Evolutionary conservation across 2,797 vertebrate genomes (phyloP), one percentile per base, ranked within the genome.

Genomic region (Tarsius wallacei): DNA sequence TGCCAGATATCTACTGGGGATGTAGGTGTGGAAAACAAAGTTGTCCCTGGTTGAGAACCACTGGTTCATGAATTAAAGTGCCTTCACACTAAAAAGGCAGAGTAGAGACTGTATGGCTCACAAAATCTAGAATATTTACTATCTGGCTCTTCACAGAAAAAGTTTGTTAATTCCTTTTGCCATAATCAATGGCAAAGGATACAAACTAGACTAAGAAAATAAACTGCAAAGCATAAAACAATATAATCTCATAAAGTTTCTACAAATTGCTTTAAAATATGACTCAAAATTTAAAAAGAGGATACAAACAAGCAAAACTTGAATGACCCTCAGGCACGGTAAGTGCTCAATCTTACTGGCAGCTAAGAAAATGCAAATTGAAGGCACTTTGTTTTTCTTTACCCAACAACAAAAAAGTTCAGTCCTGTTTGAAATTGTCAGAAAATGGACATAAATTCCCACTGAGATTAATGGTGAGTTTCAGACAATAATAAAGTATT

Each of bases 401-500:
- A 71, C 15, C 19, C 49, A 89, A n/a, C 22, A 55, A 31, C 49
- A 85, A 76, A 92, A 92, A 24, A 6, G 19, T 87, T 63, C 73
- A 94, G 7, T 63, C n/a, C 66, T 84, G 22, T 21, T 12, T 95
- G 26, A 77, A 80, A 59, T 13, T 47, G 68, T 4, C 42, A 53
- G 47, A 55, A 91, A 91, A 87, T 31, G 19, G 26, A 90, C 24
- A 70, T 36, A 59, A 5, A 33, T 70, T 63, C 19, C 53, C 31
- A 3, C 14, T 66, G 63, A 88, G 49, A 57, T 74, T 64, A 80
- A 53, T 7, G 19, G n/a, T 1, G 0, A 80, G n/a, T 66, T 94
- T 77, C 47, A 82, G 64, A 68, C 22, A 80, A 57, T 33, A 88
- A 93, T 33, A 91, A 93, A 70, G 87, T 64, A 93, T 74, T 26